Base-by-base conservation (phyloP, 2,888 invertebrate species). In the Xanthorhoe designata region DNA sequence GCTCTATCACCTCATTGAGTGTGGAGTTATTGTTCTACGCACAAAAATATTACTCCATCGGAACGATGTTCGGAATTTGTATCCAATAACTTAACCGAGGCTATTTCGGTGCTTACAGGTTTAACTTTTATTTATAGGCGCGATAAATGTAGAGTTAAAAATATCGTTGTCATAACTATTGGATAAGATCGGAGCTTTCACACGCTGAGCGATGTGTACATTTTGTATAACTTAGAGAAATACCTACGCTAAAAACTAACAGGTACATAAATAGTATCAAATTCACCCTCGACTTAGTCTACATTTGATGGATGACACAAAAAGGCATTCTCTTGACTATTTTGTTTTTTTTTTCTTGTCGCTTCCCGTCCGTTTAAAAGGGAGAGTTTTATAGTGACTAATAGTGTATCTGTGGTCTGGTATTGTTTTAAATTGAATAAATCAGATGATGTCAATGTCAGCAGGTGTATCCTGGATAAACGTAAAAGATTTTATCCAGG, bases 11-110 rank as follows among this genome's bases (percentile, higher is more conserved):
- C 89, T 87, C 86, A 82, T 84, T 38, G 81, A 89, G 88, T 87
- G 88, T 88, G 87, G 87, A 90, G 89, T 90, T 90, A 60, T 56
- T 60, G 45, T 60, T 63, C 50, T 59, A 32, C 56, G 63, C 52
- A 56, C 60, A n/a, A 19, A 67, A 67, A 52, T 63, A 56, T 67
- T 63, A 55, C 67, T 67, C 63, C 52, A 24, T 56, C 51, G 13
- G 47, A 47, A 47, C 86, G 81, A 90, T 83, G 89, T 88, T 89
- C 90, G 88, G 89, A 90, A 89, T 91, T 90, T 87, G 89, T 90
- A 88, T 82, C 78, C 86, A 85, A 91, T 91, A 91, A 89, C 78
- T 79, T 82, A 54, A 59, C 24, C 13, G 19, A 17, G 32, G 8
- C 24, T 17, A 45, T 60, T 63, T 63, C 24, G 35, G 62, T 59